These are phyloP conservation scores for Cervus canadensis DNA, from an alignment of 2,113 vertebrate species.

Conservation along the genomic window DNA sequence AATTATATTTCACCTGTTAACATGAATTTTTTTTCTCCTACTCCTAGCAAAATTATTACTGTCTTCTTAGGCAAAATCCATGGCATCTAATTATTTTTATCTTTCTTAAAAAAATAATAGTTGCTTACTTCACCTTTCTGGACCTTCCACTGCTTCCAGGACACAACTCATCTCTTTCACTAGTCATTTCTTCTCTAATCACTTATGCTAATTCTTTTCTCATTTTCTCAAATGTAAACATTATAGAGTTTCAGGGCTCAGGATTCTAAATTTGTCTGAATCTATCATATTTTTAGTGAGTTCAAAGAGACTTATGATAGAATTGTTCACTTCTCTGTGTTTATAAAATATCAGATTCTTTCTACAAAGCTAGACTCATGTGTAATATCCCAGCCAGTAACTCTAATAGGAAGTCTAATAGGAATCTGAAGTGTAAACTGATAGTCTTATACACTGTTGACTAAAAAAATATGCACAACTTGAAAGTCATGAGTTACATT, in stretches of 20 bases:
- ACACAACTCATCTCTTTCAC: not conserved
- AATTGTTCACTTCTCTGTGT: not conserved
- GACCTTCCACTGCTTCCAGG: not conserved
- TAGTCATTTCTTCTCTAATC: not conserved
- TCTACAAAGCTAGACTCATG: not conserved
- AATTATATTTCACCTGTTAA: not conserved
- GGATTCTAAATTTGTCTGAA: not conserved
- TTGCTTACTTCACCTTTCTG: not conserved
- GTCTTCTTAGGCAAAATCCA: not conserved
- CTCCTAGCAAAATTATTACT: not conserved
- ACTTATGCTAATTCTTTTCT: not conserved
- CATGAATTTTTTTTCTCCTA: not conserved
- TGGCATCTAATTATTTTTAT: not conserved
- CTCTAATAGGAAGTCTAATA: not conserved
- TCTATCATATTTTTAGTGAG: not conserved
- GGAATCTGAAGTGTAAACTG: not conserved
- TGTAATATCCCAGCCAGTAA: rapidly evolving
- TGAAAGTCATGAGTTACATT: not conserved
- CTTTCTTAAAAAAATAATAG: not conserved
- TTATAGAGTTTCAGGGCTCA: not conserved
- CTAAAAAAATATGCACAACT: not conserved
- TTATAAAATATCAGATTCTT: not conserved
- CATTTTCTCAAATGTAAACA: not conserved
- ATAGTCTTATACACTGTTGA: not conserved
- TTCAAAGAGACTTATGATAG: not conserved